A percentile compares a stretch with the other conserved stretches of the same genome.
phyloP scores from a whole-genome alignment of 2,113 vertebrate species.

The Lasiurus borealis region DNA sequence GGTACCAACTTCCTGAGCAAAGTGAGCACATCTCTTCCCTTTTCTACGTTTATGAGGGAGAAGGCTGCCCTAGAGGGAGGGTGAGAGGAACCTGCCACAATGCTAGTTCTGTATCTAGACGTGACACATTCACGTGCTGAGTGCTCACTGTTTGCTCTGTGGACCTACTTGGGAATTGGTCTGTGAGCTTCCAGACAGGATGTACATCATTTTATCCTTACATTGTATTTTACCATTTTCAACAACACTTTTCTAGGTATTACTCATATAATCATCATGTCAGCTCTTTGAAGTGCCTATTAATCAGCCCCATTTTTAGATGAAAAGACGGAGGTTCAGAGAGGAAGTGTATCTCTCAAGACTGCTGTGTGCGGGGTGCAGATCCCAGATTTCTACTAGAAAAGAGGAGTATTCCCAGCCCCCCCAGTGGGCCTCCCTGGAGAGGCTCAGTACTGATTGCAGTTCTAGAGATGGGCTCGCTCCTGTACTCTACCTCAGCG shows the following conservation, averaged over 20 bases:
- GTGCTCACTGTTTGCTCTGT: neutral
- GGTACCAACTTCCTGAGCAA: neutral
- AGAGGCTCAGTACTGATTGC: neutral
- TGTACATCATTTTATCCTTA: neutral
- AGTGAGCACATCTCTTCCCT: neutral
- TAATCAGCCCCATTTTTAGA: neutral
- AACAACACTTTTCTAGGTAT: neutral
- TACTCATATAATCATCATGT: neutral
- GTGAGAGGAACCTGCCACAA: neutral
- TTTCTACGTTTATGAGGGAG: neutral
- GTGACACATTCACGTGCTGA: neutral
- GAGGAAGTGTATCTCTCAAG: neutral
- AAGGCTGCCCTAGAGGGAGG: neutral
- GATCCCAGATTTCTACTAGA: neutral
- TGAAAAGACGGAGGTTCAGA: neutral
- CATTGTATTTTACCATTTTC: neutral
- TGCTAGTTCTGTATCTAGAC: neutral
- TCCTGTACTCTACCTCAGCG: neutral
- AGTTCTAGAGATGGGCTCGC: neutral
- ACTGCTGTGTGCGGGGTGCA: neutral
- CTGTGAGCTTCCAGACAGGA: neutral
- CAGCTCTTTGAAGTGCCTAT: neutral
- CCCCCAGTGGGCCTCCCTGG: neutral
- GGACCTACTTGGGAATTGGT: neutral
- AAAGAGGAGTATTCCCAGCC: neutral